phyloP scores from a whole-genome alignment of 2,797 vertebrate species.

The Oreortyx pictus region DNA sequence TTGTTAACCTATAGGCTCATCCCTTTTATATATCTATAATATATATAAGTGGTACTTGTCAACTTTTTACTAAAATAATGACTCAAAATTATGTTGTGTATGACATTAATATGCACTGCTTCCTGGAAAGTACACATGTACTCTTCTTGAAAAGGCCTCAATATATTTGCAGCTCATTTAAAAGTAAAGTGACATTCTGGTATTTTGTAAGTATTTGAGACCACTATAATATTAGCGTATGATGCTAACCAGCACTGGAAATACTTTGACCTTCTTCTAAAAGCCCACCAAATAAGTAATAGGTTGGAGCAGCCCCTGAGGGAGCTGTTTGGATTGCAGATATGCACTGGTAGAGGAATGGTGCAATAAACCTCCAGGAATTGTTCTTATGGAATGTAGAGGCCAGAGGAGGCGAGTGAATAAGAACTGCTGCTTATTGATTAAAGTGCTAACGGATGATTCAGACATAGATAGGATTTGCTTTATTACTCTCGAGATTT shows the following conservation, averaged over 20 bases:
- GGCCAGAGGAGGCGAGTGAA: no score
- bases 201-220: background rate
- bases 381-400: background rate
- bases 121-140: background rate
- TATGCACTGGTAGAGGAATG: fast-evolving
- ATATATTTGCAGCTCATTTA: background rate
- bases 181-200: background rate
- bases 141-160: background rate
- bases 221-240: background rate
- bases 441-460: background rate
- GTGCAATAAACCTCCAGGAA: fast-evolving
- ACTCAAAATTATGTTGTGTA: background rate
- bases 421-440: background rate
- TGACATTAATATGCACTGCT: background rate
- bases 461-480: background rate
- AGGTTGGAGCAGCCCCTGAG: background rate
- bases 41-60: background rate
- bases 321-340: background rate
- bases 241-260: background rate
- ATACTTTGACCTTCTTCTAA: background rate
- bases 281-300: fast-evolving
- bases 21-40: background rate
- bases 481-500: background rate
- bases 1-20: background rate
- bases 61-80: background rate